These are phyloP conservation scores for Eledona agricola DNA, from an alignment of 2,888 invertebrate species.

Conservation along the genomic window DNA sequence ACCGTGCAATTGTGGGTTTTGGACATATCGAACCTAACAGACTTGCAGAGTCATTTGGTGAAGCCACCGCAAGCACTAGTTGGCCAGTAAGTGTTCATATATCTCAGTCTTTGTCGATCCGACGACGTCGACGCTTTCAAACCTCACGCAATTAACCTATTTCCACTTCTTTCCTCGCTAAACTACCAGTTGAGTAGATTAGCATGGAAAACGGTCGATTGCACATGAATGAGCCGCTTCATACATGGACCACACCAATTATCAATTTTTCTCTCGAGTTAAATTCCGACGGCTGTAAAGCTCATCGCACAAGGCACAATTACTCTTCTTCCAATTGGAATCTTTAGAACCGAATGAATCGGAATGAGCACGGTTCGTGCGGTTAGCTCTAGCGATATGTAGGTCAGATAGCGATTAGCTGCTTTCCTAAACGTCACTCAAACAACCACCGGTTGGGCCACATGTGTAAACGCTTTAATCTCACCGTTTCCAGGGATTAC, in stretches of 20 bases:
- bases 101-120: too few relatives aligned
- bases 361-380: background rate
- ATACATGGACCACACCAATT: too few relatives aligned
- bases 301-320: too few relatives aligned
- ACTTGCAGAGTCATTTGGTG: slow-evolving; percentile 72
- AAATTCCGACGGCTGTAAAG: too few relatives aligned
- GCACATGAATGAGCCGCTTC: slow-evolving; percentile 1
- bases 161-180: slow-evolving; percentile 8
- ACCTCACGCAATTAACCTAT: slow-evolving; percentile 18
- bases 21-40: slow-evolving; percentile 74
- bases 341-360: too few relatives aligned
- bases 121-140: too few relatives aligned
- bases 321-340: too few relatives aligned
- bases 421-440: slow-evolving; percentile 30
- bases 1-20: slow-evolving; percentile 84
- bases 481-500: slow-evolving; percentile 74
- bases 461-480: slow-evolving; percentile 31
- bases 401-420: slow-evolving; percentile 25
- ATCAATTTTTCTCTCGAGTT: too few relatives aligned
- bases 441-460: slow-evolving; percentile 27
- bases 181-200: slow-evolving; percentile 8
- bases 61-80: slow-evolving; percentile 78
- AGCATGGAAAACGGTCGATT: slow-evolving; percentile 16
- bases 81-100: slow-evolving; percentile 80
- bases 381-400: slow-evolving; percentile 11